These are phyloP conservation scores for Austrofundulus limnaeus DNA, from an alignment of 2,113 vertebrate genomes.

Conservation along the genomic window DNA sequence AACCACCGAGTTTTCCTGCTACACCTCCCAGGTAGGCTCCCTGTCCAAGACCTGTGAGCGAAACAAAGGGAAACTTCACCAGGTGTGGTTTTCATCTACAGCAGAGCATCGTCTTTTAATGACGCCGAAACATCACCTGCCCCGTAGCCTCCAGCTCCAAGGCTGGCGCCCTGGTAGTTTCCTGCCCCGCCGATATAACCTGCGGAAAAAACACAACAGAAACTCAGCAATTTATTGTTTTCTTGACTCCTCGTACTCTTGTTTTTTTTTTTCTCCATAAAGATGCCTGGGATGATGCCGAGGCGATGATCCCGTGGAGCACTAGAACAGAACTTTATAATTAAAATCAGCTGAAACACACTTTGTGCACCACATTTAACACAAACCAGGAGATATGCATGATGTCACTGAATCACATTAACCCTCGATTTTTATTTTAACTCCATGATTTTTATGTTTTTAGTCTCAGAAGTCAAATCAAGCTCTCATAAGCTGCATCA, in stretches of 20 bases:
- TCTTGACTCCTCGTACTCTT: not conserved
- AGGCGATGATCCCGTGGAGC: too few relatives aligned
- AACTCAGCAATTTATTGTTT: conserved; percentile 7
- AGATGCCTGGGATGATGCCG: not conserved
- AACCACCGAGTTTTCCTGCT: conserved; percentile 64
- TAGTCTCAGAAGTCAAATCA: not conserved
- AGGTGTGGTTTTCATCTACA: conserved; percentile 2
- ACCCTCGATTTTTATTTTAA: not conserved
- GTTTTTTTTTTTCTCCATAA: not conserved
- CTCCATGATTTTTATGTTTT: not conserved
- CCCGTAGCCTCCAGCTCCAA: conserved; percentile 64
- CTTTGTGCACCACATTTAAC: not conserved
- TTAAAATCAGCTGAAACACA: too few relatives aligned
- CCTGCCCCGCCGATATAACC: conserved; percentile 66
- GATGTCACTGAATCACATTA: not conserved
- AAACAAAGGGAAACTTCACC: conserved; percentile 2
- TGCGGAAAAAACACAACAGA: conserved; percentile 44
- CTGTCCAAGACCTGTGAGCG: conserved; percentile 57
- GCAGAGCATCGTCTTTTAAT: not conserved
- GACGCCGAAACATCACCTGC: conserved; percentile 54
- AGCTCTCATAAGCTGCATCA: not conserved
- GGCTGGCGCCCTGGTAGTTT: conserved; percentile 64
- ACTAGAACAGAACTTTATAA: too few relatives aligned
- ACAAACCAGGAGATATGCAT: not conserved
- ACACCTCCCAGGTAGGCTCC: conserved; percentile 60